These are phyloP conservation scores for Pyrocephalus nanus DNA, from an alignment of 2,797 vertebrate species.

Conservation along the genomic window DNA sequence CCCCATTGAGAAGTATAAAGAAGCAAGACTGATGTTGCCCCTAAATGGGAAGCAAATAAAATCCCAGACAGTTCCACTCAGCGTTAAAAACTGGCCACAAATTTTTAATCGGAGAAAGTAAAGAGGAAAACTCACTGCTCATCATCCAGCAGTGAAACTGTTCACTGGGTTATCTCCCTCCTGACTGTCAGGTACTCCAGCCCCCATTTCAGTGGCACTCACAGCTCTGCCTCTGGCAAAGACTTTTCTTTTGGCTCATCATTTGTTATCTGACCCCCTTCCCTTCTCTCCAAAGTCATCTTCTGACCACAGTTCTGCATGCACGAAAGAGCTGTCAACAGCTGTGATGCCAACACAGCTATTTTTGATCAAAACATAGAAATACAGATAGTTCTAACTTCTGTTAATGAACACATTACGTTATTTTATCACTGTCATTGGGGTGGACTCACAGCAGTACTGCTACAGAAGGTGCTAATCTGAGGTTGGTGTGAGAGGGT, in stretches of 20 bases:
- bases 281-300: neutral
- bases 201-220: neutral
- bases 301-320: neutral
- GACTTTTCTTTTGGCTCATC: neutral
- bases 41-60: constrained; percentile 36
- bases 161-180: neutral
- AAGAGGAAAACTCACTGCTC: neutral
- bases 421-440: neutral
- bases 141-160: neutral
- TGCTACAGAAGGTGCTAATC: neutral
- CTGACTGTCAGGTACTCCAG: neutral
- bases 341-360: neutral
- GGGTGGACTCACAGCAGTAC: neutral
- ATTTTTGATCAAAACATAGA: neutral
- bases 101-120: constrained; percentile 18
- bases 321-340: neutral
- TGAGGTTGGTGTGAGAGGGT: neutral
- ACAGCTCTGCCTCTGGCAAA: neutral
- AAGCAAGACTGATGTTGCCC: constrained; percentile 32
- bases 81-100: neutral
- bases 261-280: neutral
- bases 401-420: neutral
- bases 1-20: constrained; percentile 14
- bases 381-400: neutral
- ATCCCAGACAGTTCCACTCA: neutral